These are phyloP conservation scores for Timema cristinae DNA, from an alignment of 2,888 invertebrate genomes.

Conservation along the genomic window DNA sequence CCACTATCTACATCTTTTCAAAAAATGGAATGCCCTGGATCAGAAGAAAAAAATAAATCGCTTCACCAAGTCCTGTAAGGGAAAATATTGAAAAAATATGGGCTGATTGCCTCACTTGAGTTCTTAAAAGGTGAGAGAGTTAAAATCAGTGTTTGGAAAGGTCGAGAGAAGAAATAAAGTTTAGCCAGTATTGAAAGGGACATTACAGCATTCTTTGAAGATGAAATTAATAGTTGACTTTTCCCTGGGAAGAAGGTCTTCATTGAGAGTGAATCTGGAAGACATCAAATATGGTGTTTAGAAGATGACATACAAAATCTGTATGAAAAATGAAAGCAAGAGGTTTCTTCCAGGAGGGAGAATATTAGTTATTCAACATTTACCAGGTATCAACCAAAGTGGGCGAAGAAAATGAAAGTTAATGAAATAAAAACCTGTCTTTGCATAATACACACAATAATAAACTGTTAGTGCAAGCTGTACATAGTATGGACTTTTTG, in stretches of 20 bases:
- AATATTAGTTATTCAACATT: constrained; percentile 1
- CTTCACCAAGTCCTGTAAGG: neutral
- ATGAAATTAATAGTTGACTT: neutral
- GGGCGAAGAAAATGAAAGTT: neutral
- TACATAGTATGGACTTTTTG: neutral
- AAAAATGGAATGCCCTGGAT: too few relatives aligned
- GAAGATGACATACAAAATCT: neutral
- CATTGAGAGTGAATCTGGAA: neutral
- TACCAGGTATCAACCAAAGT: neutral
- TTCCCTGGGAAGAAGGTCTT: neutral
- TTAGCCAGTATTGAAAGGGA: neutral
- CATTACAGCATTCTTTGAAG: neutral
- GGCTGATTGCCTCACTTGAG: neutral
- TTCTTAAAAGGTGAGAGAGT: neutral
- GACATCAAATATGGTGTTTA: neutral
- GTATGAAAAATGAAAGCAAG: neutral
- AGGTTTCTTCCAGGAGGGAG: neutral
- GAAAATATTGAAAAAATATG: constrained; percentile 4
- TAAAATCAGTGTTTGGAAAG: neutral
- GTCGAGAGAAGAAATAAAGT: neutral
- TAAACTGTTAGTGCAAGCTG: constrained; percentile 2
- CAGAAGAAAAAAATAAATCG: neutral
- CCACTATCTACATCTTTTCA: too few relatives aligned
- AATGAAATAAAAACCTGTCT: neutral
- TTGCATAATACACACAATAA: constrained; percentile 1